Evolutionary conservation across 2,113 vertebrate species (phyloP), one percentile per base, ranked within the genome.

Genomic region (Aptenodytes patagonicus): DNA sequence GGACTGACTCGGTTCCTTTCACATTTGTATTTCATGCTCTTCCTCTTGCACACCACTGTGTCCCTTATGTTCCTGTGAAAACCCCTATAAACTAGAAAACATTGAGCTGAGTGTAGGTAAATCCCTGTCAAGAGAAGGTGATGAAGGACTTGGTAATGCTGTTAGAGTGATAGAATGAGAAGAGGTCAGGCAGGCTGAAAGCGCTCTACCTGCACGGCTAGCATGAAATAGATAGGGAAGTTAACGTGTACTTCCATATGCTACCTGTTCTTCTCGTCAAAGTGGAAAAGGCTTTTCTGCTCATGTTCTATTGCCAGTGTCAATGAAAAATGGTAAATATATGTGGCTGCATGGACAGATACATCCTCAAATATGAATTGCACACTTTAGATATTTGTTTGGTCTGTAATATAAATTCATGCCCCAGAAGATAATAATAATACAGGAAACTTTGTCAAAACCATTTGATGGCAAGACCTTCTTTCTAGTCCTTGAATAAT

Each of bases 401-500:
- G 87, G 77, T 65, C 66, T 83, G 75, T 92, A 97, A 97, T 96
- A 97, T 38, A 69, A 79, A 92, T 97, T 97, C 57, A 79, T 90
- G 79, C 61, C 86, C 57, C 54, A 70, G 87, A 96, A 97, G 94
- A 90, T 71, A 65, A 94, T 96, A 94, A 92, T 86, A 96, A 87
- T 89, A 94, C 26, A 79, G 88, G 85, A 95, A 97, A 90, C 68
- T 92, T 96, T 95, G 89, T 93, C 40, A 89, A 97, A 97, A 87
- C 68, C 42, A 90, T 97, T 95, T 96, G 78, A 89, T 97, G 95
- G 90, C 71, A 95, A 96, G 80, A 70, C 64, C 77, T 92, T 91
- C 90, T 95, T 96, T 97, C 87, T 79, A 61, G 60, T 96, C 83
- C 94, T 97, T 96, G 91, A 91, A 83, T 97, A 97, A 97, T 89